Percentiles rank a stretch among this genome's conserved stretches.
phyloP scores from a whole-genome alignment of 2,113 vertebrate genomes.

The Panthera leo region DNA sequence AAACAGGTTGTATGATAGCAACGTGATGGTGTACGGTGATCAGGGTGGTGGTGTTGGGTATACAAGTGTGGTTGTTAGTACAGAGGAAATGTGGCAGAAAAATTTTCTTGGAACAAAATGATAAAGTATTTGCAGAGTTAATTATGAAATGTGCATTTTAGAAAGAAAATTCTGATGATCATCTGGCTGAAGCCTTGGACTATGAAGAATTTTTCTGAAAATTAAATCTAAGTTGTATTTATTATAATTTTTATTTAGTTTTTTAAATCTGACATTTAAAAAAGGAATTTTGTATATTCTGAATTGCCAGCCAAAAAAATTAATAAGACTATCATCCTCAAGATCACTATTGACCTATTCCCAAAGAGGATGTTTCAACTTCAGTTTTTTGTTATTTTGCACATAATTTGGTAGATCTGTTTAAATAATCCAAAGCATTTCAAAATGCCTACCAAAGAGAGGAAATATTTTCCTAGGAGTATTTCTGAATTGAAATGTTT shows the following conservation, averaged over 20 bases:
- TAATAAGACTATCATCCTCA: not conserved
- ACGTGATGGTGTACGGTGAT: not conserved
- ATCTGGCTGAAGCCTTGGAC: not conserved
- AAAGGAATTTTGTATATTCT: not conserved
- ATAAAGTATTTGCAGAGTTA: not conserved
- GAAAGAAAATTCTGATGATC: not conserved
- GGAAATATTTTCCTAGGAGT: not conserved
- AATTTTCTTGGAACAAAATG: not conserved
- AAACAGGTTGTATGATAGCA: not conserved
- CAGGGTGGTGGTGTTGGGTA: not conserved
- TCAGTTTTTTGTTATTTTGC: not conserved
- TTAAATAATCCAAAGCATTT: not conserved
- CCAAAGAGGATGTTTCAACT: not conserved
- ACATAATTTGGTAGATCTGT: not conserved
- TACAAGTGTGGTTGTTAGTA: not conserved
- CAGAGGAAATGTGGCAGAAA: not conserved
- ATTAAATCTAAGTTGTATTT: not conserved
- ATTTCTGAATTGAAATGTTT: conserved; percentile 6
- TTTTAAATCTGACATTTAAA: not conserved
- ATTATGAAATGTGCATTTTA: not conserved
- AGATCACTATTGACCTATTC: not conserved
- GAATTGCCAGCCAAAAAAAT: not conserved
- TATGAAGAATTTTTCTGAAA: not conserved
- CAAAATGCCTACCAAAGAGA: not conserved
- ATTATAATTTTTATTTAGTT: not conserved